Evolutionary conservation across 2,113 vertebrate genomes (phyloP), one percentile per base, ranked within the genome.

Genomic region (Neotoma lepida): DNA sequence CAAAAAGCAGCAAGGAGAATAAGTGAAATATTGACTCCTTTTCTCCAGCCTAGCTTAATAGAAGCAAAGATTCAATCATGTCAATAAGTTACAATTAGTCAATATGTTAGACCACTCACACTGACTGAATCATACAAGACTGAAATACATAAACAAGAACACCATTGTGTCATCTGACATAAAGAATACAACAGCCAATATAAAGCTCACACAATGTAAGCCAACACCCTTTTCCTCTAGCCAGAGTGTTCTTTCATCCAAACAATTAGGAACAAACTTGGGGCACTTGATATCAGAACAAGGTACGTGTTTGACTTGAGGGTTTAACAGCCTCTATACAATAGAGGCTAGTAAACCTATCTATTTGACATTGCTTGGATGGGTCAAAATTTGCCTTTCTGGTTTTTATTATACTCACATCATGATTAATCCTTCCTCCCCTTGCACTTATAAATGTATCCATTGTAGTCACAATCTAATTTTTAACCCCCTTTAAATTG

Each of bases 71-170:
- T 39, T 91, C 78, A 97, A n/a, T 89, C 61, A 86, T 84, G 68
- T 89, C 88, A 95, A 61, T 94, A 86, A 24, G 14, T 30, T 82
- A 39, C 18, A 84, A 51, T 89, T 87, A 91, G 54, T 96, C 71
- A 96, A 93, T 14, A 73, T 89, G 84, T 77, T 89, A 28, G 78
- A 56, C 88, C 92, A 93, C 64, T 95, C 81, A 92, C 63, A 74
- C 7, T 80, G 86, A 90, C 82, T 51, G 61, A 97, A 94, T 17
- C 92, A 84, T 10, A 77, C 18, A 88, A 96, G 84, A 91, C 35
- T 68, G 26, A 96, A 87, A 49, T 61, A 54, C 39, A 49, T 86
- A 94, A 96, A 82, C 92, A 39, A 91, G 87, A 93, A 89, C 63
- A 33, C 4, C 22, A 84, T 51, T 33, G 8, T 87, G 20, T 56